phyloP scores from a whole-genome alignment of 2,113 vertebrate genomes.

The Rhinichthys klamathensis region DNA sequence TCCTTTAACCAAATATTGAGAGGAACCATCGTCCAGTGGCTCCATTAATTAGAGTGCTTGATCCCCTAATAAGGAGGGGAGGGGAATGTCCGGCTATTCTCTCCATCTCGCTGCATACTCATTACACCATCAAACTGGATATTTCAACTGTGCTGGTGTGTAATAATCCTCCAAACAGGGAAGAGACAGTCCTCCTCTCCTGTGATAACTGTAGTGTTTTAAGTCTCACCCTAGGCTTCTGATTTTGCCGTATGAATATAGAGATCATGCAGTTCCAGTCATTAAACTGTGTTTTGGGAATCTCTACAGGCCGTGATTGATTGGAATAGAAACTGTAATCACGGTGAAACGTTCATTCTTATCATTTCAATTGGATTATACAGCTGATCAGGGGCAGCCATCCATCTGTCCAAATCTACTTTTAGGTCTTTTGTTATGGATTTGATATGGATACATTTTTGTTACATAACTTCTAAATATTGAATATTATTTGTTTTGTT shows the following conservation, averaged over 20 bases:
- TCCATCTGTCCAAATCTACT: neutral
- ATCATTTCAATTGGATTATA: neutral
- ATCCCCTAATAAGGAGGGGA: too few relatives aligned
- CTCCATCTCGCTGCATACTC: too few relatives aligned
- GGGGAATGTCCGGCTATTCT: neutral
- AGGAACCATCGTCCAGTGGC: too few relatives aligned
- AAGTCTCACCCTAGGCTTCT: neutral
- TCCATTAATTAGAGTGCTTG: too few relatives aligned
- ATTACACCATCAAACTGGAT: neutral
- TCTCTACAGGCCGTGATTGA: constrained; percentile 24
- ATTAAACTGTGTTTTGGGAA: too few relatives aligned
- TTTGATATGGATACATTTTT: neutral
- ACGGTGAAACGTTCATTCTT: constrained; percentile 1
- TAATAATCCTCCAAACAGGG: constrained; percentile 5
- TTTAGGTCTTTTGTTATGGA: neutral
- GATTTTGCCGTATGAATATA: constrained; percentile 13
- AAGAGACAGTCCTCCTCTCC: neutral
- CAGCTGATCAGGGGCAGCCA: too few relatives aligned
- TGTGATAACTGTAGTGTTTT: neutral
- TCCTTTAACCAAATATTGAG: too few relatives aligned
- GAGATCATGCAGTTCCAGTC: constrained; percentile 32
- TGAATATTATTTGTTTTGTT: constrained; percentile 3
- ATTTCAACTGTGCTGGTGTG: neutral
- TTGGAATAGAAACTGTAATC: constrained; percentile 1
- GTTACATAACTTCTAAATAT: neutral